These are phyloP conservation scores for Prionace glauca DNA, from an alignment of 2,797 vertebrate genomes.

Conservation along the genomic window DNA sequence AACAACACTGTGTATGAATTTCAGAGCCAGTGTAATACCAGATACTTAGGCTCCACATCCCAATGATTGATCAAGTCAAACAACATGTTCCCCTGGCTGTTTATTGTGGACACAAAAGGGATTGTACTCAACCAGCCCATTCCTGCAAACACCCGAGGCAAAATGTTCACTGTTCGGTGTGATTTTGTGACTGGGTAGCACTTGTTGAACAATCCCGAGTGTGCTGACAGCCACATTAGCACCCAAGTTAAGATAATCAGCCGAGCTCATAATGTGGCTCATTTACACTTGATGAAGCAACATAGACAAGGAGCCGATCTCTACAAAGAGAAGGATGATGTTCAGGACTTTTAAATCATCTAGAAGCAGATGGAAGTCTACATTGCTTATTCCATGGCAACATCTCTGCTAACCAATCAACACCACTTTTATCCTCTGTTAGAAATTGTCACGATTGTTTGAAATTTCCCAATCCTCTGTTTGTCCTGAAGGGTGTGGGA, in stretches of 20 bases:
- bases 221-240: too few relatives aligned
- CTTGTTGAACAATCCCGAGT: neutral
- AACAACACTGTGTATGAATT: too few relatives aligned
- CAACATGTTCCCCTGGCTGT: neutral
- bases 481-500: neutral
- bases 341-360: neutral
- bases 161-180: neutral
- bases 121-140: too few relatives aligned
- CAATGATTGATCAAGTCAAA: too few relatives aligned
- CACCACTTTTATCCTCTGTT: too few relatives aligned
- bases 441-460: neutral
- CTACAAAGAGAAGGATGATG: neutral
- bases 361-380: neutral
- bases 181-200: neutral
- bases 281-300: neutral
- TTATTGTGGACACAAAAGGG: neutral
- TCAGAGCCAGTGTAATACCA: too few relatives aligned
- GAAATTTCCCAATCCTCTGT: neutral
- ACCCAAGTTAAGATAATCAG: neutral
- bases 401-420: neutral
- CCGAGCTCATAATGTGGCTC: neutral
- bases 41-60: too few relatives aligned
- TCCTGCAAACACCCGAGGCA: neutral
- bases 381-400: neutral
- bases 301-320: neutral